Evolutionary conservation across 2,888 invertebrate genomes (phyloP).

Genomic region (Automeris io): DNA sequence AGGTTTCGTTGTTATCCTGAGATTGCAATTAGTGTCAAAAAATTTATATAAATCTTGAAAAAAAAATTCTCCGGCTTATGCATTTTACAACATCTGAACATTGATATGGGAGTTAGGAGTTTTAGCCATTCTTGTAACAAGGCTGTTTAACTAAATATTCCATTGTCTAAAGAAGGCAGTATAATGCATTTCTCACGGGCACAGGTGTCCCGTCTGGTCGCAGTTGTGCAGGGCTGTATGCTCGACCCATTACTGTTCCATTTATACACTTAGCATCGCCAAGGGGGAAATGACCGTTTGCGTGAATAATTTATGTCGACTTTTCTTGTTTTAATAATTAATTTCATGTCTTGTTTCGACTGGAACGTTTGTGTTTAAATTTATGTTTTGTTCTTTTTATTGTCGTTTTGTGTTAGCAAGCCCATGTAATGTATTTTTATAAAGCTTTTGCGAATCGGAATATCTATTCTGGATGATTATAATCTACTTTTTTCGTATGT

Average conservation of each 20-base stretch:
- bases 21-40: too few relatives aligned
- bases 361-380: not conserved
- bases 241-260: conserved; percentile 16
- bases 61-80: too few relatives aligned
- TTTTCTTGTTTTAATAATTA: conserved; percentile 23
- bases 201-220: conserved; percentile 19
- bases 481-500: too few relatives aligned
- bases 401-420: too few relatives aligned
- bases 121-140: not conserved
- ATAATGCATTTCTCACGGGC: conserved; percentile 21
- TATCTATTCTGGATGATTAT: too few relatives aligned
- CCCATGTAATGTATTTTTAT: too few relatives aligned
- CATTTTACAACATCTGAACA: too few relatives aligned
- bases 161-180: conserved; percentile 7
- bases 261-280: conserved; percentile 5
- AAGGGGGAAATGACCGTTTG: conserved; percentile 28
- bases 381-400: too few relatives aligned
- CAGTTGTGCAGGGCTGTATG: conserved; percentile 22
- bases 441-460: too few relatives aligned
- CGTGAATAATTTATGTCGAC: conserved; percentile 36
- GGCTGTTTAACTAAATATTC: not conserved
- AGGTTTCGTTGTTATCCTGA: too few relatives aligned
- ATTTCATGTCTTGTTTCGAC: conserved; percentile 21
- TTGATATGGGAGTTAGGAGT: too few relatives aligned
- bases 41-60: too few relatives aligned